These are phyloP conservation scores for Oxycera nigricornis DNA, from an alignment of 2,888 invertebrate species.

Conservation along the genomic window DNA sequence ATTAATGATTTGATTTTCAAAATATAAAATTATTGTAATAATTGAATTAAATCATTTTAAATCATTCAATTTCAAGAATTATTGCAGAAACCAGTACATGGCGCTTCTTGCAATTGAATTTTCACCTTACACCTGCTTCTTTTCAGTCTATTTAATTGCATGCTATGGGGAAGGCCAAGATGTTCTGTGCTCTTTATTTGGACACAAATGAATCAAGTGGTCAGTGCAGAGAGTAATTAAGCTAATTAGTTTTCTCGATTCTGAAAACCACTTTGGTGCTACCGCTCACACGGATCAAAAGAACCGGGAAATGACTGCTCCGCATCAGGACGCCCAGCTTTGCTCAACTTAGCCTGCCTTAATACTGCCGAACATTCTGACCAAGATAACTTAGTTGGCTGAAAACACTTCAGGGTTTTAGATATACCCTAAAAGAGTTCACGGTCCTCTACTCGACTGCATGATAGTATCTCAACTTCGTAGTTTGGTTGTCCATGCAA, in stretches of 20 bases:
- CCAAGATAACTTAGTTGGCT: conserved; percentile 2
- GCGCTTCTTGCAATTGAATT: no score
- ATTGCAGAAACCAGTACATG: no score
- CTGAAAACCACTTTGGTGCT: not conserved
- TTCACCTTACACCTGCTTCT: no score
- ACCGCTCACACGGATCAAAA: not conserved
- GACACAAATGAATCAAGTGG: not conserved
- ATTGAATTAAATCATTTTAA: no score
- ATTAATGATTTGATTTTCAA: not conserved
- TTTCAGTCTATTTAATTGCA: no score
- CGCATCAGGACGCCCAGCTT: not conserved
- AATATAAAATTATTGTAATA: not conserved
- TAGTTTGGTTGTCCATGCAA: conserved; percentile 1
- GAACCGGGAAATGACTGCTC: not conserved
- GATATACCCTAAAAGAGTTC: conserved; percentile 20
- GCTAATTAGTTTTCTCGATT: not conserved
- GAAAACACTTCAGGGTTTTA: conserved; percentile 20
- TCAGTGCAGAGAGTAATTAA: not conserved
- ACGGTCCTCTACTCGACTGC: conserved; percentile 31
- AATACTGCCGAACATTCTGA: not conserved
- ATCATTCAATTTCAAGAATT: no score
- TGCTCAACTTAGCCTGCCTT: not conserved
- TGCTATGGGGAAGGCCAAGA: no score
- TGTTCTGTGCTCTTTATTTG: no score
- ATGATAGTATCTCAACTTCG: conserved; percentile 17